Evolutionary conservation across 1,140 invertebrate genomes (phyloP), one percentile per base, ranked within the genome.

Genomic region (Lepidurus arcticus): DNA sequence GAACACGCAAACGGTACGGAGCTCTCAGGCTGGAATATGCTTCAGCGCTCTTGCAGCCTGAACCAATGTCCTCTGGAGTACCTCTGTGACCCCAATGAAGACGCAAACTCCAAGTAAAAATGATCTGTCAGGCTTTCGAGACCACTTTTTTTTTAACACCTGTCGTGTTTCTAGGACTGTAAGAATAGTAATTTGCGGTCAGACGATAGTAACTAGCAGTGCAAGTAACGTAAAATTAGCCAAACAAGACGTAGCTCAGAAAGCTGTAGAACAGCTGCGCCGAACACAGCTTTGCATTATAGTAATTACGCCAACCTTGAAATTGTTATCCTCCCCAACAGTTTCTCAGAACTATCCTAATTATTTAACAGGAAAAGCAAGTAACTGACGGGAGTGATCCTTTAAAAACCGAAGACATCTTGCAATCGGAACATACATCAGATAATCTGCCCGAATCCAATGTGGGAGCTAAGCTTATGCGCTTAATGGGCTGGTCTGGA

Each of bases 1-100:
- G 53, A 65, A 21, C n/a, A n/a, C 1, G 0, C 21, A 9, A 65
- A 16, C 13, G 53, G 53, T 21, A 21, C 13, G 5, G 53, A 65
- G 13, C 53, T 65, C 7, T 11, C 53, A n/a, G 53, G 16, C 13
- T 16, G 7, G 21, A 65, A 21, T 65, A 7, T 65, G 53, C 53
- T 65, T 9, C 53, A 65, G 13, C 53, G 53, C 13, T 65, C 53
- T 1, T 65, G 53, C 21, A 65, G 9, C 21, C 53, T 65, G 16
- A 65, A 65, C 53, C 53, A 65, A 21, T 65, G 53, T 65, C 53
- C 53, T 65, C 21, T 65, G 53, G 53, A 65, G 21, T 65, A 65
- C 21, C 16, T 65, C 8, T 16, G 16, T n/a, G 53, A 65, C 16
- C 16, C 16, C 53, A 65, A n/a, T 65, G 21, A 21, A 65, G 53